Conservation (phyloP, 2,888 invertebrate genomes). For the Ectropis crepuscularia region DNA sequence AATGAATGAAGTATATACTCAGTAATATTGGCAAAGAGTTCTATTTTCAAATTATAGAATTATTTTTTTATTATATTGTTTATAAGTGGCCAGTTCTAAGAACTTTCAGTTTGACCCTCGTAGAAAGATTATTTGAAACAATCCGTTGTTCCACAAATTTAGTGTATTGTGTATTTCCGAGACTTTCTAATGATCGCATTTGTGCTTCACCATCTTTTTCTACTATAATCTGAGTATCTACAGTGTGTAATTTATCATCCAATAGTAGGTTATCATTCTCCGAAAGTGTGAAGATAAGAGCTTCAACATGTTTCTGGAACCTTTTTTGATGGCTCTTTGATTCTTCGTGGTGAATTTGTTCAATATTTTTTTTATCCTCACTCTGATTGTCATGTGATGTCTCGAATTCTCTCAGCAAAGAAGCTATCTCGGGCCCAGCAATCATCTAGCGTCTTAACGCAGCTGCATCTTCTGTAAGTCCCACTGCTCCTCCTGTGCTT, state of each 20-base stretch:
- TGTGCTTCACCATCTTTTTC: slow-evolving; percentile 29
- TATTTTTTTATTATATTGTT: too few relatives aligned
- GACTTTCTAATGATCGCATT: slow-evolving; percentile 6
- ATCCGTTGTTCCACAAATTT: slow-evolving; percentile 6
- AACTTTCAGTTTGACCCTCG: too few relatives aligned
- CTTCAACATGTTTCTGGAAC: slow-evolving; percentile 31
- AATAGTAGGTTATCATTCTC: slow-evolving; percentile 26
- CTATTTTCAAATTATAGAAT: too few relatives aligned
- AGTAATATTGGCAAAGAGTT: too few relatives aligned
- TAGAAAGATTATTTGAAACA: slow-evolving; percentile 5
- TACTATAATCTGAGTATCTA: slow-evolving; percentile 27
- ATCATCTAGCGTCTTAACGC: slow-evolving; percentile 33
- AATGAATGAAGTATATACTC: too few relatives aligned
- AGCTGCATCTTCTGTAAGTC: slow-evolving; percentile 26
- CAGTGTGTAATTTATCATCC: slow-evolving; percentile 26
- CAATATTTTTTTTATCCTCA: slow-evolving; percentile 25
- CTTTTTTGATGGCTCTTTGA: slow-evolving; percentile 33
- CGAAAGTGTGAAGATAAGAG: slow-evolving; percentile 24
- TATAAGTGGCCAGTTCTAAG: too few relatives aligned
- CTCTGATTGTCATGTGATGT: slow-evolving; percentile 24
- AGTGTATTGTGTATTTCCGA: slow-evolving; percentile 6
- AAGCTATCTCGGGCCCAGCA: slow-evolving; percentile 33
- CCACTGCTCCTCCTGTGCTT: slow-evolving; percentile 25
- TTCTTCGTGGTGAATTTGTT: slow-evolving; percentile 31
- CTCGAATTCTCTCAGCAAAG: slow-evolving; percentile 29